These are phyloP conservation scores for Erpobdella octoculata DNA, from an alignment of 2,888 invertebrate species.

Conservation along the genomic window DNA sequence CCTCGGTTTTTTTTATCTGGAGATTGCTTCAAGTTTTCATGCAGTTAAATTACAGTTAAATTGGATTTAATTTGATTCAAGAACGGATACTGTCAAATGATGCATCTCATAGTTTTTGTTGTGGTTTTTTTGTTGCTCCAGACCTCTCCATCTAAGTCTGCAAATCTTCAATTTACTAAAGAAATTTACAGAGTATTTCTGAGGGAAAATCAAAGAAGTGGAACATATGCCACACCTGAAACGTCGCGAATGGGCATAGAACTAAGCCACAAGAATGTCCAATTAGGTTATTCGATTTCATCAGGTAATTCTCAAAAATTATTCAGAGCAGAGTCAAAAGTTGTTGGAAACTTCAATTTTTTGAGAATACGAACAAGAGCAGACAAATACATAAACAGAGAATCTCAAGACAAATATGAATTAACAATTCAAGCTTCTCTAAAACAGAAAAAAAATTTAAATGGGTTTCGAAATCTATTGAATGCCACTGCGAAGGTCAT, in stretches of 20 bases:
- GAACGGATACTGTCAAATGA: too few species aligned
- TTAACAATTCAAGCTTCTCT: constrained; percentile 67
- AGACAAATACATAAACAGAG: constrained; percentile 77
- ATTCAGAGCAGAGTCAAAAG: constrained; percentile 81
- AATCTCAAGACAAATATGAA: constrained; percentile 74
- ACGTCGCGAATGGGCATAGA: background rate
- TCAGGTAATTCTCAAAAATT: constrained; percentile 76
- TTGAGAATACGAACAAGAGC: constrained; percentile 78
- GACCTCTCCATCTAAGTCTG: too few species aligned
- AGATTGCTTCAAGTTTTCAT: too few species aligned
- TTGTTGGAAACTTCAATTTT: constrained; percentile 90
- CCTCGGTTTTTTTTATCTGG: too few species aligned
- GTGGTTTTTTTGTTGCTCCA: too few species aligned
- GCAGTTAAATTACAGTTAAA: too few species aligned
- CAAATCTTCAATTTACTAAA: background rate
- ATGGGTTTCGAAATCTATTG: constrained; percentile 52
- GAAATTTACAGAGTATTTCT: background rate
- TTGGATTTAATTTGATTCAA: too few species aligned
- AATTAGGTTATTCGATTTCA: constrained; percentile 74
- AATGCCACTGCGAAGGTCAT: constrained; percentile 55
- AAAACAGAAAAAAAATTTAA: constrained; percentile 47
- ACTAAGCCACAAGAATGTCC: constrained; percentile 50
- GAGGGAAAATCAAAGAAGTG: background rate
- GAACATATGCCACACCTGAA: background rate
- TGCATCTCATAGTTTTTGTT: too few species aligned